phyloP scores from a whole-genome alignment of 2,113 vertebrate genomes.

The Calyptommatus sinebrachiatus region DNA sequence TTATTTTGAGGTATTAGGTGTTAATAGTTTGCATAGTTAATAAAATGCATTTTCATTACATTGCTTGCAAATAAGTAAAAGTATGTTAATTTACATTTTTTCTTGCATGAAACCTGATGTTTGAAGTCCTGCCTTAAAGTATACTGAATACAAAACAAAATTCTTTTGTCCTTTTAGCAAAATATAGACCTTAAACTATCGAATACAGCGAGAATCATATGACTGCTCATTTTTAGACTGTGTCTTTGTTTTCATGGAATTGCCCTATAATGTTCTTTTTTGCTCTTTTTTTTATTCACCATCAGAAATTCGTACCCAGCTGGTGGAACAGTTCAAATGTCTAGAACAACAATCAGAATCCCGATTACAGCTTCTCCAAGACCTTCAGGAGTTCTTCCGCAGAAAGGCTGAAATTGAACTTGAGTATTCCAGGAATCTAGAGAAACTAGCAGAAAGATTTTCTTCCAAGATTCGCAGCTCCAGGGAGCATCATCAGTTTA shows the following conservation, averaged over 20 bases:
- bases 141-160: too few relatives aligned
- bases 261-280: neutral
- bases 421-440: conserved; percentile 94
- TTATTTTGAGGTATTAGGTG: too few relatives aligned
- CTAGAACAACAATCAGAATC: conserved; percentile 98
- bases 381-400: conserved; percentile 98
- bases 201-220: too few relatives aligned
- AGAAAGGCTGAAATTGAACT: conserved; percentile 96
- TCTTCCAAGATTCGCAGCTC: conserved; percentile 97
- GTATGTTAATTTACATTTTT: too few relatives aligned
- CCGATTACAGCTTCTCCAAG: conserved; percentile 94
- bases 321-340: conserved; percentile 98
- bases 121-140: too few relatives aligned
- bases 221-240: too few relatives aligned
- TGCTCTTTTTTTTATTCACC: conserved; percentile 1
- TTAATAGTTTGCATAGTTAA: too few relatives aligned
- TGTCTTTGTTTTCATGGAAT: accelerated
- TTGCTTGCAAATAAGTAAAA: too few relatives aligned
- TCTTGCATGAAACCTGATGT: too few relatives aligned
- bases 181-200: too few relatives aligned
- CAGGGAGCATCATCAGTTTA: conserved; percentile 93
- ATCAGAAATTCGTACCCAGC: conserved; percentile 94
- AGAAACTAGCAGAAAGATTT: conserved; percentile 95
- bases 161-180: too few relatives aligned
- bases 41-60: too few relatives aligned